Evolutionary conservation across 2,888 invertebrate species (phyloP).

Genomic region (Philaethria dido): DNA sequence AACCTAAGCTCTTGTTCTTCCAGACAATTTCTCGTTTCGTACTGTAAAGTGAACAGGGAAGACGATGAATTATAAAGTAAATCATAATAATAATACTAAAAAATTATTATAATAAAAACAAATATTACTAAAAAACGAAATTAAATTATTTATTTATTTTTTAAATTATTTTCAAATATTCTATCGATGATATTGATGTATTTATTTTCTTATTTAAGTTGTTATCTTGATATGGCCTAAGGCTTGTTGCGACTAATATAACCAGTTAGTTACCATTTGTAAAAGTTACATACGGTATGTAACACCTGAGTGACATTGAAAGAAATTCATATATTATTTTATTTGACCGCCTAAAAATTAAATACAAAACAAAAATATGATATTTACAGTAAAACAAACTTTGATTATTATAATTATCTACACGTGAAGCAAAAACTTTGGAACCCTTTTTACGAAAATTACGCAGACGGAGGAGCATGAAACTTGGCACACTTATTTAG

Average conservation of each 20-base stretch:
- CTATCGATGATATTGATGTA: neutral
- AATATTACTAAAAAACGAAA: neutral
- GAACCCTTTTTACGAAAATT: too few species aligned
- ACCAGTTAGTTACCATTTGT: slow-evolving; percentile 8
- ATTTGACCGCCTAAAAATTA: neutral
- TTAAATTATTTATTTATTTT: neutral
- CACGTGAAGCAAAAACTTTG: too few species aligned
- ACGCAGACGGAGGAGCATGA: too few species aligned
- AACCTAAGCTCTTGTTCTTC: too few species aligned
- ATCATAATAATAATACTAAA: too few species aligned
- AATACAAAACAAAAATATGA: neutral
- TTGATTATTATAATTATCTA: neutral
- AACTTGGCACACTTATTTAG: too few species aligned
- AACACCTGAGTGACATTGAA: slow-evolving; percentile 11
- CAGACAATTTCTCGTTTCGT: too few species aligned
- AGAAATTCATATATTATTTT: neutral
- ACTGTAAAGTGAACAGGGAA: too few species aligned
- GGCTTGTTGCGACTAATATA: neutral
- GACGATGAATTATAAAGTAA: too few species aligned
- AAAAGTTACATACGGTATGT: slow-evolving; percentile 2
- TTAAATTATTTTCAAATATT: neutral
- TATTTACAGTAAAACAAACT: neutral
- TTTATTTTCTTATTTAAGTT: neutral
- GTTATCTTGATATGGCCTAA: slow-evolving; percentile 4
- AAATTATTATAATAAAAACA: too few species aligned